Conservation (phyloP, 2,797 vertebrate genomes). For the Rhinatrema bivittatum region DNA sequence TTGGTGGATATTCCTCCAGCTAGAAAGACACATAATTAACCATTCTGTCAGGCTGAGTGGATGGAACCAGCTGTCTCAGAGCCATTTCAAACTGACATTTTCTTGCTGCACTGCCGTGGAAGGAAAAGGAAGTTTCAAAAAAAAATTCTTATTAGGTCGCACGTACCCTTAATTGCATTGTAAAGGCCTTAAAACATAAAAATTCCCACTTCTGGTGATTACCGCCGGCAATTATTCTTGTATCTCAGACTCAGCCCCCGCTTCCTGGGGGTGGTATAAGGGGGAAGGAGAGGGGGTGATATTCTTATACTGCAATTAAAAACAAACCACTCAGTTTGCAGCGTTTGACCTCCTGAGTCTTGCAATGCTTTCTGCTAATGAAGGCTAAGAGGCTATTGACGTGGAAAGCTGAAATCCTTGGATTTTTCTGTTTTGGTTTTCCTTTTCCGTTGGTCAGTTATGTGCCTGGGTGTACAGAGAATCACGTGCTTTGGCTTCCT, state of each 20-base stretch:
- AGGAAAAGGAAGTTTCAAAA: neutral
- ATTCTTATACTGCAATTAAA: no score
- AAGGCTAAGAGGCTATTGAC: no score
- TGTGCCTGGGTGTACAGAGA: no score
- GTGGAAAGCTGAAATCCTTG: no score
- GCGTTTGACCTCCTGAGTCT: no score
- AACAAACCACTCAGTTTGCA: no score
- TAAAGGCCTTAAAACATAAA: neutral
- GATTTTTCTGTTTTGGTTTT: no score
- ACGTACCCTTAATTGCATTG: neutral
- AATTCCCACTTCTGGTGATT: neutral
- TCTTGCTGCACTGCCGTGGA: slow-evolving; percentile 9
- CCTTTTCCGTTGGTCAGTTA: no score
- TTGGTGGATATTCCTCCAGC: slow-evolving; percentile 15
- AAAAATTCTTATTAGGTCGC: neutral
- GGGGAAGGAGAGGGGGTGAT: no score
- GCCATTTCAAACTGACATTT: slow-evolving; percentile 24
- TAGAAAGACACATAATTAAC: slow-evolving; percentile 32
- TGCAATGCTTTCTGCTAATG: no score
- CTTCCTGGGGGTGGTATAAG: no score
- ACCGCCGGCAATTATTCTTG: neutral
- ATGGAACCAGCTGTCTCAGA: slow-evolving; percentile 17
- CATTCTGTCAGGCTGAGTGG: slow-evolving; percentile 17
- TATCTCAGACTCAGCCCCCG: neutral
- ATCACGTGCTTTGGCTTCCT: no score